Evolutionary conservation across 2,797 vertebrate species (phyloP).

Genomic region (Neosilurus mollespiculum): DNA sequence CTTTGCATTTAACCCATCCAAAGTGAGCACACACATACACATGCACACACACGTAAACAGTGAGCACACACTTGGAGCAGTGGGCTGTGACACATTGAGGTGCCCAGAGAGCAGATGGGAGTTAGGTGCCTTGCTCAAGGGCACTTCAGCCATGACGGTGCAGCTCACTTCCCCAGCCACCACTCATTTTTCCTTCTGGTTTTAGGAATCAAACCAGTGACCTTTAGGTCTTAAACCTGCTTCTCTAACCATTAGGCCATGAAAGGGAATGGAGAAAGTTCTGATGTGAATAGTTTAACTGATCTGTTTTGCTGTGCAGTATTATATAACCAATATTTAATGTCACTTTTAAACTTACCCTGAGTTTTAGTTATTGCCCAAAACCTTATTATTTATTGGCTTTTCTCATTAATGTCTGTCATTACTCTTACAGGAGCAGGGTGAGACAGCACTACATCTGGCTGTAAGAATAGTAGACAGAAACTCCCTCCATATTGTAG

Average conservation of each 20-base stretch:
- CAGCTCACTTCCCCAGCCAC: too few relatives aligned
- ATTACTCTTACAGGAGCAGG: slow-evolving; percentile 77
- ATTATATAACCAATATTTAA: too few relatives aligned
- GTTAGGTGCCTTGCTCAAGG: too few relatives aligned
- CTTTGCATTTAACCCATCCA: too few relatives aligned
- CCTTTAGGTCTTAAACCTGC: background rate
- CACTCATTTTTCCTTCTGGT: too few relatives aligned
- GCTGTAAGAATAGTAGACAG: slow-evolving; percentile 92
- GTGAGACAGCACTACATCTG: slow-evolving; percentile 91
- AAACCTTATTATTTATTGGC: background rate
- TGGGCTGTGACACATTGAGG: too few relatives aligned
- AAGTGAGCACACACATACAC: too few relatives aligned
- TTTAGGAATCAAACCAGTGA: background rate
- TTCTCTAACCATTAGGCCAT: too few relatives aligned
- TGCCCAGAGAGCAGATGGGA: too few relatives aligned
- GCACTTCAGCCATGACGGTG: too few relatives aligned
- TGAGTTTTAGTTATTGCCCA: background rate
- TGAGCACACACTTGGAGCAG: too few relatives aligned
- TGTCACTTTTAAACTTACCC: background rate
- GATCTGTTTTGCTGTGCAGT: background rate
- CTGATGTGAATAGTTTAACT: background rate
- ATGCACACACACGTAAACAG: too few relatives aligned
- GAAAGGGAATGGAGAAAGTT: background rate
- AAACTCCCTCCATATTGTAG: slow-evolving; percentile 94
- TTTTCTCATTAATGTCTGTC: background rate